Base-by-base conservation (phyloP, 2,888 invertebrate genomes). In the Mongoloraphidia duomilia region DNA sequence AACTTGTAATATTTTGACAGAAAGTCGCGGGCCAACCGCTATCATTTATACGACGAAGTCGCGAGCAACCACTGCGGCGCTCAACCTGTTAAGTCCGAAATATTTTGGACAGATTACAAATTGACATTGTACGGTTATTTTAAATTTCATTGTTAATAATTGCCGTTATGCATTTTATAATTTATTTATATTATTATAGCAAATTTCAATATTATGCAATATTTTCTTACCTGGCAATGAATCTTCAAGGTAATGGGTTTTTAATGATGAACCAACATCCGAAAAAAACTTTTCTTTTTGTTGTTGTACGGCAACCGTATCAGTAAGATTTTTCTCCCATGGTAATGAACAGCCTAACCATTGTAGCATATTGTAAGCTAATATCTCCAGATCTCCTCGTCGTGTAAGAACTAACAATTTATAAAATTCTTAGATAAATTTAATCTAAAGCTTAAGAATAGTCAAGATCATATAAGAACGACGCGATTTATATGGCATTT, bases 331-430 rank as follows among this genome's bases (percentile, higher is more conserved):
- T 44, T 74, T 75, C 61, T 87, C 84, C 95, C 95, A 96, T 0
- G 94, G 94, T 55, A 96, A 69, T 52, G 73, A 72, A 0, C 85
- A 83, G 26, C 82, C 80, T 40, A 90, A 62, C 97, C 97, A 97
- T 60, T 92, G 88, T 40, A 96, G 75, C 63, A 97, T 72, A 68
- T 96, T 97, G 65, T 90, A 98, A 1, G 81, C 90, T 5, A 97
- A 74, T 56, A 95, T 91, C 71, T 98, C 96, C 13, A 97, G 69
- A 67, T 98, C 97, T 0, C 94, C 89, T 41, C 96, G 75, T 77
- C 87, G 82, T 11, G 91, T 91, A 35, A 85, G 71, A 43, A 82
- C 82, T 74, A 66, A 63, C 62, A 70, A 59, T 34, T 69, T 54
- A 73, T 72, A 54, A 66, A 26, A 26, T 26, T 26, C 26, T 26